These are phyloP conservation scores for Agrochola lychnidis DNA, from an alignment of 2,888 invertebrate species.

Conservation along the genomic window DNA sequence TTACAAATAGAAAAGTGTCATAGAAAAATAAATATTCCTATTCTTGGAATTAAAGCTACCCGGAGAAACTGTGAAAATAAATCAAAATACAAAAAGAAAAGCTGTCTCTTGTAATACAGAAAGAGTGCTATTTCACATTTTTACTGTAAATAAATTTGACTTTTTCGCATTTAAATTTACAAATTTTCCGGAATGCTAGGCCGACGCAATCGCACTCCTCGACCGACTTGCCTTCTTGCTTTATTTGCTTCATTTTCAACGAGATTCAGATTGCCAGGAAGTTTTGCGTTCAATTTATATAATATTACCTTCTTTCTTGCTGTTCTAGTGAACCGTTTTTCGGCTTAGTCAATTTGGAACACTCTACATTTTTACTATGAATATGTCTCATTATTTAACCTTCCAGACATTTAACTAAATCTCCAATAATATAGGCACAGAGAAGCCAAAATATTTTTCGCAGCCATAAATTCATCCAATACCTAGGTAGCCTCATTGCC, in stretches of 20 bases:
- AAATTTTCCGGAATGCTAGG: slow-evolving; percentile 78
- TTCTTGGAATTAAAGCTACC: slow-evolving; percentile 54
- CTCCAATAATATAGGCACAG: background rate
- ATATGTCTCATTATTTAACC: background rate
- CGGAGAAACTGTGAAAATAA: slow-evolving; percentile 55
- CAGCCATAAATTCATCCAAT: background rate
- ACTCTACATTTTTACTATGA: background rate
- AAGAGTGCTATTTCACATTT: slow-evolving; percentile 57
- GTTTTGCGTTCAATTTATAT: slow-evolving; percentile 82
- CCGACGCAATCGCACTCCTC: slow-evolving; percentile 78
- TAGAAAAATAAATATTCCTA: slow-evolving; percentile 56
- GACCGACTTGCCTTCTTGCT: slow-evolving; percentile 75
- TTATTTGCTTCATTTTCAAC: slow-evolving; percentile 84
- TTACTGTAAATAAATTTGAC: slow-evolving; percentile 70
- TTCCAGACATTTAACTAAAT: background rate
- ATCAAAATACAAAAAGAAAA: slow-evolving; percentile 53
- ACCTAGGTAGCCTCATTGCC: background rate
- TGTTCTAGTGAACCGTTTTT: slow-evolving; percentile 68
- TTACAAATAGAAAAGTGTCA: slow-evolving; percentile 47
- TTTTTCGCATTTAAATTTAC: slow-evolving; percentile 76
- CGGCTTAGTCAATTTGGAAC: slow-evolving; percentile 65
- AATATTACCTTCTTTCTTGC: slow-evolving; percentile 75
- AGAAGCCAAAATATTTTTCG: background rate
- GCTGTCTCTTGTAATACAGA: slow-evolving; percentile 35
- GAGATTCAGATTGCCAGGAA: slow-evolving; percentile 83